Conservation (phyloP, 2,888 invertebrate species). For the Pristionchus entomophagus region DNA sequence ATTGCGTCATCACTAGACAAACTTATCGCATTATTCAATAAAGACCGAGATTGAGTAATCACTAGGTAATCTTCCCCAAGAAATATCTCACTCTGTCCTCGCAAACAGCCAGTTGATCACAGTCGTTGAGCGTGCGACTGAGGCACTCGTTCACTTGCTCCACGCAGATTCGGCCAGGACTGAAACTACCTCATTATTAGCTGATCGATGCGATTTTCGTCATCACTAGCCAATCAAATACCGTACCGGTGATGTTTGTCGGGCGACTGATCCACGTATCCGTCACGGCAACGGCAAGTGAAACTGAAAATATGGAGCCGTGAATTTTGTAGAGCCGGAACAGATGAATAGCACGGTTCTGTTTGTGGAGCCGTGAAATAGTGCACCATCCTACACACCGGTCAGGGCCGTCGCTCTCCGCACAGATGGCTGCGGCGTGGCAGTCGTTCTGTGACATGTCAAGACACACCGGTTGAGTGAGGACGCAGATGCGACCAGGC, state of each 20-base stretch:
- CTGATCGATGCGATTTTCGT: too few relatives aligned
- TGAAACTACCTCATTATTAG: slow-evolving; percentile 31
- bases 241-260: slow-evolving; percentile 51
- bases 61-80: neutral
- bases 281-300: slow-evolving; percentile 90
- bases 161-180: slow-evolving; percentile 73
- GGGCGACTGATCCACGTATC: slow-evolving; percentile 81
- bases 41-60: too few relatives aligned
- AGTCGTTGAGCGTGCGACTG: slow-evolving; percentile 73
- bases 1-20: neutral
- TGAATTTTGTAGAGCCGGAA: neutral
- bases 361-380: neutral
- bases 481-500: slow-evolving; percentile 63
- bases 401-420: slow-evolving; percentile 82
- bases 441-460: slow-evolving; percentile 75
- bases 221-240: neutral
- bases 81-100: slow-evolving; percentile 60
- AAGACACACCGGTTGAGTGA: slow-evolving; percentile 72
- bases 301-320: slow-evolving; percentile 78
- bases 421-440: slow-evolving; percentile 74
- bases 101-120: slow-evolving; percentile 73
- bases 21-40: too few relatives aligned
- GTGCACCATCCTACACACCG: slow-evolving; percentile 79
- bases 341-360: neutral
- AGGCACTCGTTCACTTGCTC: slow-evolving; percentile 74